Conservation (phyloP, 2,888 invertebrate species). For the Penaeus monodon region DNA sequence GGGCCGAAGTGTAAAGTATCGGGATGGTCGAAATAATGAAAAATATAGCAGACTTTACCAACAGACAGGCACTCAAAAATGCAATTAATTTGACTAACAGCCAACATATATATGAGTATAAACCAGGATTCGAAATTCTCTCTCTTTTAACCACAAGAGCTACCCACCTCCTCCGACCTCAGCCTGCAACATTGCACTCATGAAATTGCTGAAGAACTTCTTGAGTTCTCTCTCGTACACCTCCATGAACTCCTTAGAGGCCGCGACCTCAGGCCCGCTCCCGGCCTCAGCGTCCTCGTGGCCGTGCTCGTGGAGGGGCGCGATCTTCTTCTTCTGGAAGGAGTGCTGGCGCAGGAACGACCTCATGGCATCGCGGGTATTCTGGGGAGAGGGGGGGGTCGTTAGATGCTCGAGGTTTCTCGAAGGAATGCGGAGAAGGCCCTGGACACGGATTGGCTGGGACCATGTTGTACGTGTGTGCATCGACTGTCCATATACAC, state of each 20-base stretch:
- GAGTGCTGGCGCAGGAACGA: constrained; percentile 34
- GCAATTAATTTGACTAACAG: no score
- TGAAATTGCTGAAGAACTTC: constrained; percentile 49
- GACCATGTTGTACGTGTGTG: no score
- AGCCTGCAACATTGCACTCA: constrained; percentile 54
- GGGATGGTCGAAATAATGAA: no score
- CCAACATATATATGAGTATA: no score
- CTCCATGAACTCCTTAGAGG: constrained; percentile 42
- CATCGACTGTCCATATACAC: no score
- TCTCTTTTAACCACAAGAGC: not conserved
- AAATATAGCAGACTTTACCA: no score
- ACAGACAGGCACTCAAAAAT: no score
- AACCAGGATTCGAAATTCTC: not conserved
- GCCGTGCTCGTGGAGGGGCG: not conserved
- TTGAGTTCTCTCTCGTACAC: constrained; percentile 47
- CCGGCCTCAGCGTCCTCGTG: not conserved
- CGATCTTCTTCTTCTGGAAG: not conserved
- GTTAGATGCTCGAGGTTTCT: not conserved
- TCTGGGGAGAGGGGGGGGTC: constrained; percentile 1
- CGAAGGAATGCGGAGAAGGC: no score
- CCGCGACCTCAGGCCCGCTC: not conserved
- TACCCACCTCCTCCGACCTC: constrained; percentile 48
- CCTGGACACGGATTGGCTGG: no score
- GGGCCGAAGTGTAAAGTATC: no score
- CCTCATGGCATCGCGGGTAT: constrained; percentile 39